Conservation (phyloP, 1,140 invertebrate species). For the Scaptomyza pallida region DNA sequence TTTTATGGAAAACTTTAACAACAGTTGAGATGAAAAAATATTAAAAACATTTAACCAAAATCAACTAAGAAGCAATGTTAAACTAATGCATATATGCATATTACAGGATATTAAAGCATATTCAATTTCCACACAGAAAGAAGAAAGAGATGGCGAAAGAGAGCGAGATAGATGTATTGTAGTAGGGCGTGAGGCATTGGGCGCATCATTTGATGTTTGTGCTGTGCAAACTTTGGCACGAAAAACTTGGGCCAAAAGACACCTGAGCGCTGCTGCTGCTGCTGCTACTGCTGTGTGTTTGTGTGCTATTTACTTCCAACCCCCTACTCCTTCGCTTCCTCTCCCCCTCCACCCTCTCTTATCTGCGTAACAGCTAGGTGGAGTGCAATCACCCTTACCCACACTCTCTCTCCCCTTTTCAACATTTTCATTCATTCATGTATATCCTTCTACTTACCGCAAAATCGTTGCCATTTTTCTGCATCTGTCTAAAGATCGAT, state of each 20-base stretch:
- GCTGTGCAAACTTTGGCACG: constrained; percentile 76
- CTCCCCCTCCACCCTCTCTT: neutral
- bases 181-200: constrained; percentile 40
- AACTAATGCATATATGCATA: too few species aligned
- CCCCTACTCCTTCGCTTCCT: too few species aligned
- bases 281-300: too few species aligned
- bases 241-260: constrained; percentile 72
- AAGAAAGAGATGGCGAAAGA: constrained; percentile 8
- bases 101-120: constrained; percentile 28
- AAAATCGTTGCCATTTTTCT: constrained; percentile 15
- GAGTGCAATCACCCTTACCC: neutral
- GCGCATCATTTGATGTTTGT: constrained; percentile 77
- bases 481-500: constrained; percentile 65
- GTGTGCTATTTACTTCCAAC: constrained; percentile 22
- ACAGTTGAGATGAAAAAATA: too few species aligned
- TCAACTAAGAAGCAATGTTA: too few species aligned
- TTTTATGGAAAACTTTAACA: too few species aligned
- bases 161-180: constrained; percentile 8
- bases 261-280: constrained; percentile 49
- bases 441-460: neutral
- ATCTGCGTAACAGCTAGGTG: neutral
- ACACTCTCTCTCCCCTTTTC: neutral
- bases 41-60: too few species aligned
- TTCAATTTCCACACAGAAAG: constrained; percentile 17
- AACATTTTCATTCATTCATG: neutral